Percentiles rank a stretch among this genome's conserved stretches.
Evolutionary conservation across 2,113 vertebrate genomes (phyloP).

Genomic region (Salvelinus sp.): DNA sequence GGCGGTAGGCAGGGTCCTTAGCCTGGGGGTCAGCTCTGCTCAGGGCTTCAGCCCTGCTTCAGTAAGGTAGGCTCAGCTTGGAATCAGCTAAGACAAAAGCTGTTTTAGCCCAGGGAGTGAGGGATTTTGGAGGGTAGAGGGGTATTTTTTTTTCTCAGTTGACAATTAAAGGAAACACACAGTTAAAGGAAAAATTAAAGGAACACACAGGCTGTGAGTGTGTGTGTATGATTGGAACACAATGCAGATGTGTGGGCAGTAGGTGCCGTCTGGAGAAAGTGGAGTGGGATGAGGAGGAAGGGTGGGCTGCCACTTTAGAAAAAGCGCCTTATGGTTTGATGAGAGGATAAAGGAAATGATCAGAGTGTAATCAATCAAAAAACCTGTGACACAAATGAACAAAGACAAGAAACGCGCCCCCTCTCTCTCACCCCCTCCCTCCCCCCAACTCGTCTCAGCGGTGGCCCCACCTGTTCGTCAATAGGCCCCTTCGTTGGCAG

Average conservation of each 20-base stretch:
- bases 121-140: slow-evolving; percentile 7
- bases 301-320: slow-evolving; percentile 50
- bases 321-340: slow-evolving; percentile 71
- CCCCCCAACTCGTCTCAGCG: slow-evolving; percentile 41
- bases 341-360: slow-evolving; percentile 80
- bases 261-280: slow-evolving; percentile 82
- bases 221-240: slow-evolving; percentile 73
- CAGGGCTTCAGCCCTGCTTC: slow-evolving; percentile 12
- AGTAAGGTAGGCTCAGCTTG: not conserved
- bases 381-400: slow-evolving; percentile 77
- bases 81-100: slow-evolving; percentile 43
- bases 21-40: slow-evolving; percentile 38
- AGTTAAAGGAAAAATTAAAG: slow-evolving; percentile 37
- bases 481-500: slow-evolving; percentile 60
- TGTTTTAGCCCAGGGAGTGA: slow-evolving; percentile 24
- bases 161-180: slow-evolving; percentile 65
- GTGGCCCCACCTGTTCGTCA: slow-evolving; percentile 44
- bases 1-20: slow-evolving; percentile 44
- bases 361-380: slow-evolving; percentile 90
- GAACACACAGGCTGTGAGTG: not conserved
- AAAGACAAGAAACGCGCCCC: slow-evolving; percentile 66
- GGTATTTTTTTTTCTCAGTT: slow-evolving; percentile 40
- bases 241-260: slow-evolving; percentile 91
- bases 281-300: slow-evolving; percentile 57
- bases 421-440: too few species aligned